These are phyloP conservation scores for Myotis pilosus DNA, from an alignment of 2,797 vertebrate species.

Conservation along the genomic window DNA sequence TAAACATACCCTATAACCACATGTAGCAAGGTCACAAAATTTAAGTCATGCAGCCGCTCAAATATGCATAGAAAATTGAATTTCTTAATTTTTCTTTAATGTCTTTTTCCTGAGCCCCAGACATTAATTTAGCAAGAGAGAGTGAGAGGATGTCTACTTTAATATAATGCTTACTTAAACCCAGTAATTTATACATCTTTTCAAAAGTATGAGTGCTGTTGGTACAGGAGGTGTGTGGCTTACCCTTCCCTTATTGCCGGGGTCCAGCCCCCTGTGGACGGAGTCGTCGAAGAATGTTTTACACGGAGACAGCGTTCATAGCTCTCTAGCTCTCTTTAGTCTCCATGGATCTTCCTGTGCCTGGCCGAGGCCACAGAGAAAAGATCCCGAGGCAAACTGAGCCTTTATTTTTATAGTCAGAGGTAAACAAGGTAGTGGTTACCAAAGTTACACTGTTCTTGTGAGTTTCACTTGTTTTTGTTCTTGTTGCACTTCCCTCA, in stretches of 20 bases:
- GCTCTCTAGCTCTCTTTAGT: no score
- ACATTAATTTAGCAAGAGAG: background rate
- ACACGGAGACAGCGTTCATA: no score
- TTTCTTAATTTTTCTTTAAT: conserved; percentile 21
- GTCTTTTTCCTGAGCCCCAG: background rate
- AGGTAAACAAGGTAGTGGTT: no score
- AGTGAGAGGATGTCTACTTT: background rate
- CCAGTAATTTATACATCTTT: background rate
- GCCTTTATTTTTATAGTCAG: no score
- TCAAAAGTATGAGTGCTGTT: background rate
- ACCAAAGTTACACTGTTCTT: no score
- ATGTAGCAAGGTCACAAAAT: background rate
- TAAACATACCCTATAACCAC: conserved; percentile 1
- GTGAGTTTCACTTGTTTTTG: no score
- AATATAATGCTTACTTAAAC: background rate
- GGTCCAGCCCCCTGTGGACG: no score
- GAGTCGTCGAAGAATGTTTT: no score
- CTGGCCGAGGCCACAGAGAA: no score
- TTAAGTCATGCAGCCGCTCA: background rate
- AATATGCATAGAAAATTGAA: background rate
- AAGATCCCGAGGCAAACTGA: no score
- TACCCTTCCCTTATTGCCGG: background rate
- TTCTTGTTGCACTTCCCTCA: no score
- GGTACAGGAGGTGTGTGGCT: background rate
- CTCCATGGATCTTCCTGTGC: no score